Percentiles rank a stretch among this genome's conserved stretches.
Conservation (phyloP, 53 echinoderm and acorn worm genomes). For the Echinometra lucunter region DNA sequence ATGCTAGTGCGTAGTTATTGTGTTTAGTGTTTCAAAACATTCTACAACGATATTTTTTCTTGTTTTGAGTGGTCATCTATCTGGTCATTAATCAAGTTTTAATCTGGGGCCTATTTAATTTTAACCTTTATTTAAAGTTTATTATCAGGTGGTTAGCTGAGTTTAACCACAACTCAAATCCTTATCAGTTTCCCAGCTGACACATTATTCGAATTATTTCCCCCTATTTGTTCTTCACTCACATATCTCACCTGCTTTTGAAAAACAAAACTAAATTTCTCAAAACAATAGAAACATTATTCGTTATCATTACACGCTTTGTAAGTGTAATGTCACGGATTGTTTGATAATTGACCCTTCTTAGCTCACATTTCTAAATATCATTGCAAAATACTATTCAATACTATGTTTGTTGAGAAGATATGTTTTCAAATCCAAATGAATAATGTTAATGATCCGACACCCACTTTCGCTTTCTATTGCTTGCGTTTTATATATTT, state of each 20-base stretch:
- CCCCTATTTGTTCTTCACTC: not conserved
- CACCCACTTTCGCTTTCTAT: not conserved
- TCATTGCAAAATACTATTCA: not conserved
- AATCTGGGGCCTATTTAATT: not conserved
- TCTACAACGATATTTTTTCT: not conserved
- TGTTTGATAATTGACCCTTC: not conserved
- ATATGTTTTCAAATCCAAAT: not conserved
- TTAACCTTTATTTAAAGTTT: not conserved
- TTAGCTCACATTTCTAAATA: slow-evolving; percentile 31
- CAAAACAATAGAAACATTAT: slow-evolving; percentile 41
- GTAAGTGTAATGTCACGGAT: slow-evolving; percentile 12
- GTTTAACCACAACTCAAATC: not conserved
- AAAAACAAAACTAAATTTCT: slow-evolving; percentile 1
- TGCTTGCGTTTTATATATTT: not conserved
- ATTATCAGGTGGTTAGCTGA: not conserved
- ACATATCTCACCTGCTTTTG: not conserved
- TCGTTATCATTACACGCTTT: slow-evolving; percentile 32
- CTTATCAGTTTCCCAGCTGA: not conserved
- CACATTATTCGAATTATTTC: not conserved
- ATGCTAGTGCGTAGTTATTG: not conserved
- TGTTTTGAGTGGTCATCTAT: not conserved
- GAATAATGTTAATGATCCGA: not conserved
- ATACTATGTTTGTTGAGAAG: slow-evolving; percentile 2
- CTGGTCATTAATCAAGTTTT: too few species aligned
- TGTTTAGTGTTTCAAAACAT: not conserved